phyloP scores from a whole-genome alignment of 2,888 invertebrate genomes.

The Conomelus anceps region DNA sequence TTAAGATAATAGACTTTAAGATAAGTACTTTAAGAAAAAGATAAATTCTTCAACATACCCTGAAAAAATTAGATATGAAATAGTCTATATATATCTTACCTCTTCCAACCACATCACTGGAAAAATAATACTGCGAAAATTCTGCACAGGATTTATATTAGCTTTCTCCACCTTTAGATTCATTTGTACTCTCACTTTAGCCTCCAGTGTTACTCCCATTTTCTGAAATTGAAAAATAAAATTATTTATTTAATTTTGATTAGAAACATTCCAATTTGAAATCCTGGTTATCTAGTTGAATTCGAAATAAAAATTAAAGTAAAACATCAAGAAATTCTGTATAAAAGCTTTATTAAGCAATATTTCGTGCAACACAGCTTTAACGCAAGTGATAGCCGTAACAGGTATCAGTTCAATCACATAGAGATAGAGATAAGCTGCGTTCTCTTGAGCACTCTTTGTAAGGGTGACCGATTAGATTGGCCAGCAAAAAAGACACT shows the following conservation, averaged over 20 bases:
- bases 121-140: slow-evolving; percentile 73
- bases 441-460: too few species aligned
- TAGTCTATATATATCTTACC: slow-evolving; percentile 49
- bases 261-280: slow-evolving; percentile 4
- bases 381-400: too few species aligned
- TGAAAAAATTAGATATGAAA: neutral
- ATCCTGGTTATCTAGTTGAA: too few species aligned
- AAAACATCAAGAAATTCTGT: neutral
- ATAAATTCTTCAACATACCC: too few species aligned
- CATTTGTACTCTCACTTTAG: slow-evolving; percentile 70
- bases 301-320: neutral
- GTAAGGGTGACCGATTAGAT: too few species aligned
- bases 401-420: too few species aligned
- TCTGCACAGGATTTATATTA: slow-evolving; percentile 61
- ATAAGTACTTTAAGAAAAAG: too few species aligned
- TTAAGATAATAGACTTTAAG: too few species aligned
- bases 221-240: slow-evolving; percentile 51
- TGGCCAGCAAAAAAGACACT: too few species aligned
- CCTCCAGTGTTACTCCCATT: slow-evolving; percentile 77
- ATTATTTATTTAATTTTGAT: neutral
- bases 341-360: neutral
- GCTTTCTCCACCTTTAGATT: slow-evolving; percentile 74
- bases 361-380: neutral
- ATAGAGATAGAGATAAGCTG: too few species aligned
- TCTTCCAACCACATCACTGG: slow-evolving; percentile 88